Evolutionary conservation across 1,140 invertebrate species (phyloP), one percentile per base, ranked within the genome.

Genomic region (Aphaenogaster floridana): DNA sequence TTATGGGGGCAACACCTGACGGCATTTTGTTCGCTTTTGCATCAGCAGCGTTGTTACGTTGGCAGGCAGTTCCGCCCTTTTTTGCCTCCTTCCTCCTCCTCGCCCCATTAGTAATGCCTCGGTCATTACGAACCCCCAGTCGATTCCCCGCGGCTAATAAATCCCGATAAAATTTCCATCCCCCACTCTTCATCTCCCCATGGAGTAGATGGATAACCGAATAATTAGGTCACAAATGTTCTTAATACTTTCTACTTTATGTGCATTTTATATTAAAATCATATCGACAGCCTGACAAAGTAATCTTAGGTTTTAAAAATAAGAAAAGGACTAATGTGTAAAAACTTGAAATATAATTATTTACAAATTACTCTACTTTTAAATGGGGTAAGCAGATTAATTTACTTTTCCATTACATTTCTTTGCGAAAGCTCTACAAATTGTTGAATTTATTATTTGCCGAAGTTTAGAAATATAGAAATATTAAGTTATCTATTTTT

Each of bases 1-100:
- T 94, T 94, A 94, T 94, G 90, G 92, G 86, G 86, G 92, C 93
- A 94, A 94, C 94, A 94, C 91, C 93, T 94, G 91, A 93, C 92
- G 92, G 89, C 91, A 91, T 93, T 94, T 93, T 92, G 91, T 94
- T 93, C 93, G 91, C 91, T 93, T 93, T 94, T 93, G 90, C 91
- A 86, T 88, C 81, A 89, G 78, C 88, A 91, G 78, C 88, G 92
- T 90, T 91, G 86, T 92, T 91, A 91, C 92, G 91, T 93, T 92
- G 90, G 86, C 88, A 91, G 89, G 90, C 92, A 93, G 92, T 92
- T 93, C 89, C 91, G 87, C 88, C 81, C 88, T 92, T 93, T 94
- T 92, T 92, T 91, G 80, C 87, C 72, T 79, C 48, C 79, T 71
- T 76, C 69, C 59, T 61, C 88, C 74, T 45, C 59, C 78, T 59